Percentiles rank a stretch among this genome's conserved stretches.
Conservation (phyloP, 2,113 vertebrate genomes). For the Mustelus asterias region DNA sequence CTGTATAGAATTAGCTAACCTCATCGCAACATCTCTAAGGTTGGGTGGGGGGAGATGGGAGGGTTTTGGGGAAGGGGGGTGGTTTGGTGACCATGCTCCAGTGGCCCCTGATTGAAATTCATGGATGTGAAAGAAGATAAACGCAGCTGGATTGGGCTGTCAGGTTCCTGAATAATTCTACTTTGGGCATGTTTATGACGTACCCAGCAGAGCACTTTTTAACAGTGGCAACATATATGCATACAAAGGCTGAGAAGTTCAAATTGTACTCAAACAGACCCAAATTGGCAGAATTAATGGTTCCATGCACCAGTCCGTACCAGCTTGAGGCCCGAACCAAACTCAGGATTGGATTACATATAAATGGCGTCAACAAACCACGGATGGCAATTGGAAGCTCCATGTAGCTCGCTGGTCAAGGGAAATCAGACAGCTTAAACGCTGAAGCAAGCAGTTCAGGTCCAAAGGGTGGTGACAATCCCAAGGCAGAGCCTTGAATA, state of each 20-base stretch:
- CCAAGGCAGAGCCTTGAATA: background rate
- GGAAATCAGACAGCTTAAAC: background rate
- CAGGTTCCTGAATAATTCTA: background rate
- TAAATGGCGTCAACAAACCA: background rate
- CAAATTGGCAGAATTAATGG: background rate
- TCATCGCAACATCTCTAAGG: background rate
- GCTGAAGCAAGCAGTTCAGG: background rate
- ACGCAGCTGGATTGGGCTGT: background rate
- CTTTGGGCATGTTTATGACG: background rate
- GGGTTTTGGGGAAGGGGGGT: too few relatives aligned
- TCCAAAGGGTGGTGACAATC: background rate
- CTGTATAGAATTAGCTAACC: background rate
- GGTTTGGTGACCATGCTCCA: background rate
- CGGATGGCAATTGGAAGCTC: background rate
- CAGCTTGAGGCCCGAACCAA: too few relatives aligned
- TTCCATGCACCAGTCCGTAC: too few relatives aligned
- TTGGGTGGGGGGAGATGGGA: background rate
- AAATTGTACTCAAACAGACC: background rate
- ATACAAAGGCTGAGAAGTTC: background rate
- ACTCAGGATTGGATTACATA: background rate
- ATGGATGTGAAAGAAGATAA: background rate
- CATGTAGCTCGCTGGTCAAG: background rate
- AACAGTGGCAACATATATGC: background rate
- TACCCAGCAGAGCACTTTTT: background rate
- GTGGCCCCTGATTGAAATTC: background rate